These are phyloP conservation scores for Natrix natrix DNA, from an alignment of 2,797 vertebrate species.

Conservation along the genomic window DNA sequence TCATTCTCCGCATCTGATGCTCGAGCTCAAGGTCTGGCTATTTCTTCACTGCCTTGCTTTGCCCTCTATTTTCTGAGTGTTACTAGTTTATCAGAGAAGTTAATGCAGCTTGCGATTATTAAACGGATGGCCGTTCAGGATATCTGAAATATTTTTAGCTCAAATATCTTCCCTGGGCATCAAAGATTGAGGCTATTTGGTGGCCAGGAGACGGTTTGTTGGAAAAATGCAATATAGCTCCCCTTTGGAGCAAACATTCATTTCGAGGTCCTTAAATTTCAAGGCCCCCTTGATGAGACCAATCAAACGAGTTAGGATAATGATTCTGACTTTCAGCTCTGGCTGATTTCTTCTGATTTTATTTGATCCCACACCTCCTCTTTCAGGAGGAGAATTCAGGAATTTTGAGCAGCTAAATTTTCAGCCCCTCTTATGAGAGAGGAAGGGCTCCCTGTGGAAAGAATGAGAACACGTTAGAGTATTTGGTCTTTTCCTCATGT, in stretches of 20 bases:
- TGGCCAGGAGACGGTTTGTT: too few relatives aligned
- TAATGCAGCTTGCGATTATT: constrained; percentile 43
- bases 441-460: neutral
- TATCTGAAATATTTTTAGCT: constrained; percentile 41
- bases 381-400: neutral
- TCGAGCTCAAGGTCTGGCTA: neutral
- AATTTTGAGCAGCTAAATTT: neutral
- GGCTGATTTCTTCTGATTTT: neutral
- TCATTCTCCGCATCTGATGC: constrained; percentile 20
- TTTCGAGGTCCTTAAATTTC: neutral
- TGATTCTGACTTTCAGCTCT: neutral
- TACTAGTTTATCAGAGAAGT: constrained; percentile 26
- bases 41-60: constrained; percentile 22
- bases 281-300: neutral
- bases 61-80: constrained; percentile 39
- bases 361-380: neutral
- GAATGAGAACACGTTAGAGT: too few relatives aligned
- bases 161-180: neutral
- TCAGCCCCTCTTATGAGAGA: neutral
- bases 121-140: constrained; percentile 18
- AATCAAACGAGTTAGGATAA: neutral
- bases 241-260: neutral
- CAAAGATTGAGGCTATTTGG: neutral
- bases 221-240: neutral
- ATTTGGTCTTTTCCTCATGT: neutral